phyloP scores from a whole-genome alignment of 2,888 invertebrate genomes.

The Drosophila differens region DNA sequence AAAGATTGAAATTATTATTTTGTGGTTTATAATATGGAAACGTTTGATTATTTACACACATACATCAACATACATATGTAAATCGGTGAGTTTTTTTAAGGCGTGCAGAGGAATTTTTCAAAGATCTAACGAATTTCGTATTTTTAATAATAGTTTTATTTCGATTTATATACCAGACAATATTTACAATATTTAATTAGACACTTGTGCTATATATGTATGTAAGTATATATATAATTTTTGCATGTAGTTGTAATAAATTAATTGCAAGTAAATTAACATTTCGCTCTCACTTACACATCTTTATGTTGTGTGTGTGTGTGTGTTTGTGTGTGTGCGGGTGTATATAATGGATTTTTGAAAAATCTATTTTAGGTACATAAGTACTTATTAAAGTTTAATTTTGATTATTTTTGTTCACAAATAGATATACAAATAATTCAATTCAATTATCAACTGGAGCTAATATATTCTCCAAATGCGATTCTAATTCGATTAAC shows the following conservation, averaged over 20 bases:
- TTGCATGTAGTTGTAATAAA: conserved; percentile 38
- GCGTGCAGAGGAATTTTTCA: neutral
- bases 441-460: conserved; percentile 36
- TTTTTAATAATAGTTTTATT: conserved; percentile 32
- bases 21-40: neutral
- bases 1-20: neutral
- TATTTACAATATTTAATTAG: conserved; percentile 74
- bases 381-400: conserved; percentile 38
- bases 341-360: conserved; percentile 4
- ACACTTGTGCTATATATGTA: conserved; percentile 60
- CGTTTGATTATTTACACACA: neutral
- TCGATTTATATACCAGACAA: conserved; percentile 62
- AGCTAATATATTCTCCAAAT: conserved; percentile 33
- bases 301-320: neutral
- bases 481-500: conserved; percentile 35
- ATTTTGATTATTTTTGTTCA: conserved; percentile 65
- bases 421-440: conserved; percentile 71
- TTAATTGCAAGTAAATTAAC: conserved; percentile 58
- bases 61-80: neutral
- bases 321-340: conserved; percentile 4
- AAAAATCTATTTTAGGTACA: conserved; percentile 40
- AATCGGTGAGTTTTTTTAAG: neutral
- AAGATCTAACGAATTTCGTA: neutral
- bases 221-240: conserved; percentile 27
- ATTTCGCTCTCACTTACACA: conserved; percentile 27